phyloP scores from a whole-genome alignment of 2,113 vertebrate species.

The Polyodon spathula region DNA sequence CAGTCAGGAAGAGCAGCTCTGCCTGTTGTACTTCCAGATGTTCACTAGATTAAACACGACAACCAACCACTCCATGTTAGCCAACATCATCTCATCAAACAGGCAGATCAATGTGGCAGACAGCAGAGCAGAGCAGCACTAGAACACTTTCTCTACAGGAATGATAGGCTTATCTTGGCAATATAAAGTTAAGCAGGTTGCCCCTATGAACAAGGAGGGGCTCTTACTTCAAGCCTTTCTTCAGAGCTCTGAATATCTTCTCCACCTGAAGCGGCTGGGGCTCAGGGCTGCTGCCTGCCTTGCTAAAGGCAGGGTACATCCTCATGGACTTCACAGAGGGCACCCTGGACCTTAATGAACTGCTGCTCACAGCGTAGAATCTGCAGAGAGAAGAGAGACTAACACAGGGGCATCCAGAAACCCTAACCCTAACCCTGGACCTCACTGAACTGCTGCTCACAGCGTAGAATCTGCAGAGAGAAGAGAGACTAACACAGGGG shows the following conservation, averaged over 20 bases:
- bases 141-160: conserved; percentile 10
- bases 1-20: conserved; percentile 78
- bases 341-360: no score
- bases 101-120: background rate
- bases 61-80: background rate
- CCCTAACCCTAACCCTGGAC: background rate
- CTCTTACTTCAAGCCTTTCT: conserved; percentile 82
- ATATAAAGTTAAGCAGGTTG: background rate
- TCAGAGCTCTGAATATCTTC: conserved; percentile 76
- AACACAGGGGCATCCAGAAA: no score
- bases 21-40: conserved; percentile 72
- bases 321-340: conserved; percentile 48
- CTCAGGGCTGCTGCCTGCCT: conserved; percentile 48
- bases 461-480: background rate
- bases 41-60: conserved; percentile 52
- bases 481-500: no score
- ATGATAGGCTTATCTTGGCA: conserved; percentile 18
- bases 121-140: no score
- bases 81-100: background rate
- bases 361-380: conserved; percentile 34
- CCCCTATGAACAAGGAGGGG: conserved; percentile 8
- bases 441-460: background rate
- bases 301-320: conserved; percentile 53
- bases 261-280: conserved; percentile 80
- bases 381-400: conserved; percentile 24